Percentiles rank a stretch among this genome's conserved stretches.
phyloP scores from a whole-genome alignment of 2,888 invertebrate species.

The Synergus japonicus region DNA sequence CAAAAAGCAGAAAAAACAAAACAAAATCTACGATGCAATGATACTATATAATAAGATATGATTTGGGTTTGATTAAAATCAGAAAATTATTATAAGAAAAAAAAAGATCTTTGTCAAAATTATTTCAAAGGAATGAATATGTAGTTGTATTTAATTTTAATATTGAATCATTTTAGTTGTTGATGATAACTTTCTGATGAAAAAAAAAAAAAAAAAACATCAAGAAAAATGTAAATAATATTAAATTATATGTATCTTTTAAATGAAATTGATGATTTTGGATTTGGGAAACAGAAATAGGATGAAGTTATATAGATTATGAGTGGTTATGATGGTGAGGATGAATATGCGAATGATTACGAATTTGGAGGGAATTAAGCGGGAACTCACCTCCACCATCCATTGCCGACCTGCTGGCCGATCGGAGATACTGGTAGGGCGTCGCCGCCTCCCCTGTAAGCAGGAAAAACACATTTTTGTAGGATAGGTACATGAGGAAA shows the following conservation, averaged over 20 bases:
- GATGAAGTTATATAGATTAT: slow-evolving; percentile 14
- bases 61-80: background rate
- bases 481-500: slow-evolving; percentile 64
- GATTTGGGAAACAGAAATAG: slow-evolving; percentile 41
- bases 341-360: slow-evolving; percentile 45
- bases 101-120: too few species aligned
- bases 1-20: background rate
- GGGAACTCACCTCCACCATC: slow-evolving; percentile 81
- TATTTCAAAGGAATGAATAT: background rate
- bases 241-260: background rate
- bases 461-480: slow-evolving; percentile 68
- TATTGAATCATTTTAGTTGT: too few species aligned
- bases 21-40: background rate
- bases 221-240: background rate
- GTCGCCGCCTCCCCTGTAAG: slow-evolving; percentile 79
- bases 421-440: slow-evolving; percentile 78
- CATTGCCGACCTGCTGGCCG: slow-evolving; percentile 78
- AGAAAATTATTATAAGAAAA: background rate
- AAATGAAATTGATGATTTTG: slow-evolving; percentile 41
- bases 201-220: background rate
- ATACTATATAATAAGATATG: background rate
- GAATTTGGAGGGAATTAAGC: slow-evolving; percentile 58
- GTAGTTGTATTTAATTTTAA: background rate
- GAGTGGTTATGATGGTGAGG: slow-evolving; percentile 49
- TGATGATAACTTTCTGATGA: too few species aligned